Percentiles rank a stretch among this genome's conserved stretches.
phyloP scores from a whole-genome alignment of 1,140 invertebrate species.

The Eriocheir sinensis region DNA sequence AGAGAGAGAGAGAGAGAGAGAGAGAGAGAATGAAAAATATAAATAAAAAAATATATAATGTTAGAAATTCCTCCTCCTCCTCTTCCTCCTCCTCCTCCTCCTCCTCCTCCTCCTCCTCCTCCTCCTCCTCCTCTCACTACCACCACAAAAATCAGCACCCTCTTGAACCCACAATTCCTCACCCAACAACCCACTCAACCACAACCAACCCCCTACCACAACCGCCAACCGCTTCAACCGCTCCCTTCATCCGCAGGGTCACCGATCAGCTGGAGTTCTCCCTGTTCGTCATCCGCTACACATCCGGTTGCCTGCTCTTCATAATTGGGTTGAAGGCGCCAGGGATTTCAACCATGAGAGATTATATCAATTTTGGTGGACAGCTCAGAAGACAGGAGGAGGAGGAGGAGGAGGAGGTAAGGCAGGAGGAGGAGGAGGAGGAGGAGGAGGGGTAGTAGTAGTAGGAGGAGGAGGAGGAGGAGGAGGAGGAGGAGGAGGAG shows the following conservation, averaged over 20 bases:
- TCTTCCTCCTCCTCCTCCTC: too few relatives aligned
- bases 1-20: too few relatives aligned
- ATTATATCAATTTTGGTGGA: constrained; percentile 73
- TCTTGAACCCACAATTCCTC: neutral
- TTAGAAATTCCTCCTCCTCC: too few relatives aligned
- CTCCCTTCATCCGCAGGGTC: constrained; percentile 82
- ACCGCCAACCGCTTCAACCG: too few relatives aligned
- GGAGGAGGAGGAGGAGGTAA: constrained; percentile 32
- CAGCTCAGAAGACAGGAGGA: constrained; percentile 33
- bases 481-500: neutral
- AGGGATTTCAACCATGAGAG: constrained; percentile 85
- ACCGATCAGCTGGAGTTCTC: constrained; percentile 93
- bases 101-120: too few relatives aligned
- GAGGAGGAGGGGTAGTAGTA: neutral
- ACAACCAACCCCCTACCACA: too few relatives aligned
- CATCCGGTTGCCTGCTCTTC: constrained; percentile 90
- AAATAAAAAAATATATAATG: too few relatives aligned
- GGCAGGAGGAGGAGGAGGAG: neutral
- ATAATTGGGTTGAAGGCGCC: constrained; percentile 93
- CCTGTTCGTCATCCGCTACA: constrained; percentile 92
- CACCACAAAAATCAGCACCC: too few relatives aligned
- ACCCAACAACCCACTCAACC: neutral
- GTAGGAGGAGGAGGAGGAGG: constrained; percentile 40
- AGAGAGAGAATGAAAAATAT: too few relatives aligned
- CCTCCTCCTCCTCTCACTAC: too few relatives aligned